A percentile compares a stretch with the other conserved stretches of the same genome.
Evolutionary conservation across 2,113 vertebrate species (phyloP).

Genomic region (Anseranas semipalmata): DNA sequence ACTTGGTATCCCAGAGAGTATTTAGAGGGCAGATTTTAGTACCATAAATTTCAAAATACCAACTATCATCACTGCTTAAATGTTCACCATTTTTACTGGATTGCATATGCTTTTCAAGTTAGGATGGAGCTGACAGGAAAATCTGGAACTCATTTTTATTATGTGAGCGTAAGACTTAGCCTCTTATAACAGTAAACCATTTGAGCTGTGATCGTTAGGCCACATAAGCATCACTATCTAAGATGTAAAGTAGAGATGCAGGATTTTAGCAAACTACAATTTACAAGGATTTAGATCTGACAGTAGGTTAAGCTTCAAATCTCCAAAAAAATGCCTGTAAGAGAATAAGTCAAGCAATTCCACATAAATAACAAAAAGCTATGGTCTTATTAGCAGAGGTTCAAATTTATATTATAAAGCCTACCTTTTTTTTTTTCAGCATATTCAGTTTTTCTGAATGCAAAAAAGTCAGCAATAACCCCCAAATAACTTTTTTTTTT

Average conservation of each 20-base stretch:
- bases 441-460: background rate
- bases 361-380: background rate
- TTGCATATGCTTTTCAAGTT: background rate
- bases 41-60: background rate
- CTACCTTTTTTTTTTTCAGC: background rate
- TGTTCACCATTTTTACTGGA: background rate
- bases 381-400: background rate
- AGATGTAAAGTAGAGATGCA: background rate
- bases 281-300: background rate
- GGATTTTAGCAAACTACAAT: background rate
- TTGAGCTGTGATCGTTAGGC: background rate
- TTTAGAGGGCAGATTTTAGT: conserved; percentile 2
- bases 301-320: background rate
- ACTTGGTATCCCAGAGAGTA: background rate
- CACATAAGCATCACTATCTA: background rate
- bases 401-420: background rate
- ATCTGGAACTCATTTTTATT: background rate
- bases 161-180: background rate
- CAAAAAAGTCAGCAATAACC: background rate
- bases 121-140: background rate
- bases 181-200: background rate
- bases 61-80: background rate
- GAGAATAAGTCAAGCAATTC: background rate
- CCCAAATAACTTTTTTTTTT: background rate
- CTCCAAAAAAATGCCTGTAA: background rate